Evolutionary conservation across 2,797 vertebrate species (phyloP), one percentile per base, ranked within the genome.

Genomic region (Urophycis tenuis): DNA sequence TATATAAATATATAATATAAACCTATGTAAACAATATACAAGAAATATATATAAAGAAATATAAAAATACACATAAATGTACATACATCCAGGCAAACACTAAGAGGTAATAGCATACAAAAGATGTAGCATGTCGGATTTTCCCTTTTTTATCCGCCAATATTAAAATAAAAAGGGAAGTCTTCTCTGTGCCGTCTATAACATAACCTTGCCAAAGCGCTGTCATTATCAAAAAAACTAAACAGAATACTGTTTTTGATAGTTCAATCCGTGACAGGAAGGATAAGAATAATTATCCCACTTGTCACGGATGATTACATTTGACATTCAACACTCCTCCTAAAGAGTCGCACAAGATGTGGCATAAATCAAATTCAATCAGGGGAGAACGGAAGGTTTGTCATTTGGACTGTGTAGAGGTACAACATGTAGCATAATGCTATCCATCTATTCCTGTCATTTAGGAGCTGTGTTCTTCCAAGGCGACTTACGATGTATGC

Each of bases 261-360:
- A 29, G 60, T 29, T 67, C n/a, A 67, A 29, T 25, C n/a, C 53
- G 11, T 64, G n/a, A 64, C 53, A 29, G 60, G 25, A 25, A 67
- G 60, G 60, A 67, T 67, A 67, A 67, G 60, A 10, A 67, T 67
- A 67, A 67, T 67, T 29, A 67, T 67, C 60, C 60, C 60, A 6
- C n/a, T 67, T 29, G 15, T 25, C 25, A 67, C 10, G 25, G 25
- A 67, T 29, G 60, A 67, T 67, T 67, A 29, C 25, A 67, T 67
- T 67, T 67, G 60, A 67, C 60, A 67, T 67, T 67, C 60, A 67
- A 29, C 25, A 14, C 60, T 67, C 15, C 53, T 41, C 39, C 39
- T 8, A 19, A 25, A 29, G 60, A 67, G 60, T 67, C n/a, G 8
- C 25, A 67, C n/a, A 29, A 67, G 60, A 67, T 60, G 53, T 60